A percentile compares a stretch with the other conserved stretches of the same genome.
phyloP scores from a whole-genome alignment of 2,797 vertebrate genomes.

The Lagocephalus sceleratus region DNA sequence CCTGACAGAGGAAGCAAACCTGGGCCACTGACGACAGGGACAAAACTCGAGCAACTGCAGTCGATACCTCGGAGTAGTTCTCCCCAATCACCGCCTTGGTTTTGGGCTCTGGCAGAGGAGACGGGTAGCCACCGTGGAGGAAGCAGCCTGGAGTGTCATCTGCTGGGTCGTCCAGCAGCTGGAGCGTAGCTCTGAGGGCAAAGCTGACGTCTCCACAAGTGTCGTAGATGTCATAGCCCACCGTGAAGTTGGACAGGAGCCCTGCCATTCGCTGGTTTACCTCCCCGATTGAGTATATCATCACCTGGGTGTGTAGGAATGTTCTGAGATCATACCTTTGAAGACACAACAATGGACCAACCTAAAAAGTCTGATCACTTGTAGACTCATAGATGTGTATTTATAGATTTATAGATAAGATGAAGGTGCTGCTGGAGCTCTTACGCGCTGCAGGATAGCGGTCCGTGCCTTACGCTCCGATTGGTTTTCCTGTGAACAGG shows the following conservation, averaged over 20 bases:
- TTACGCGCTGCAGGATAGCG: constrained; percentile 32
- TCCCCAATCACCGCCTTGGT: constrained; percentile 57
- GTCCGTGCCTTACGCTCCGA: not conserved
- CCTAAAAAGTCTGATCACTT: no score
- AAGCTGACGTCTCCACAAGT: constrained; percentile 52
- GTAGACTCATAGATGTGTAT: no score
- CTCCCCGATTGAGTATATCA: constrained; percentile 53
- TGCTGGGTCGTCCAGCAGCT: constrained; percentile 28
- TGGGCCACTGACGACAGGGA: constrained; percentile 55
- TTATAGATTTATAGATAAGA: no score
- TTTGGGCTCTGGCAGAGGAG: constrained; percentile 10
- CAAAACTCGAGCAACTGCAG: constrained; percentile 49
- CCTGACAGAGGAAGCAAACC: constrained; percentile 31
- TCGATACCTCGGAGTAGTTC: constrained; percentile 44
- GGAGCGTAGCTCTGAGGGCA: constrained; percentile 37
- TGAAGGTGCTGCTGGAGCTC: constrained; percentile 13
- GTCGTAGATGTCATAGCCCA: constrained; percentile 65
- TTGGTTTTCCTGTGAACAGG: constrained; percentile 35
- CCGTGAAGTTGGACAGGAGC: constrained; percentile 38
- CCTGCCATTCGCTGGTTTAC: constrained; percentile 28
- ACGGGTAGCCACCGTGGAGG: not conserved
- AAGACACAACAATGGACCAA: not conserved
- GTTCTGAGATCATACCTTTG: constrained; percentile 9
- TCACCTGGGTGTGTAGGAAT: constrained; percentile 42
- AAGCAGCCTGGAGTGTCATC: constrained; percentile 10